Evolutionary conservation across 2,797 vertebrate genomes (phyloP).

Genomic region (Oophaga sylvatica): DNA sequence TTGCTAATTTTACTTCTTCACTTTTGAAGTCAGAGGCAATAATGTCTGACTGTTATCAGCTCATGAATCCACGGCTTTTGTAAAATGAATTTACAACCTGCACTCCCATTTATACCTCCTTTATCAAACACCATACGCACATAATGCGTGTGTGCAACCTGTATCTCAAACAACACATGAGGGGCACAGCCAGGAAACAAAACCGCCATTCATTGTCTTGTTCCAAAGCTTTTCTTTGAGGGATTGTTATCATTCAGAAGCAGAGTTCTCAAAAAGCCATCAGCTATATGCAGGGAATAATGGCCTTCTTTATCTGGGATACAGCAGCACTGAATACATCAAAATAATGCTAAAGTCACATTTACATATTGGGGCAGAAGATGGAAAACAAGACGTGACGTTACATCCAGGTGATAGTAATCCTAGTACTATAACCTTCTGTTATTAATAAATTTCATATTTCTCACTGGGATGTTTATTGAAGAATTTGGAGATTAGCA

Average conservation of each 20-base stretch:
- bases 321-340: slow-evolving; percentile 16
- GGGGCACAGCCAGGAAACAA: slow-evolving; percentile 33
- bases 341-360: slow-evolving; percentile 20
- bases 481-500: not conserved
- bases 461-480: not conserved
- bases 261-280: slow-evolving; percentile 40
- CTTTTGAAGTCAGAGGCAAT: not conserved
- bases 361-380: slow-evolving; percentile 9
- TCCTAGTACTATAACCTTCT: not conserved
- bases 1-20: not conserved
- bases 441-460: not conserved
- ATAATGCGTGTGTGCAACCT: slow-evolving; percentile 28
- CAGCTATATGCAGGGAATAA: slow-evolving; percentile 18
- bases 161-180: slow-evolving; percentile 53
- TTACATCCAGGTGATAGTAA: not conserved
- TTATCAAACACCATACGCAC: slow-evolving; percentile 39
- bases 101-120: slow-evolving; percentile 23
- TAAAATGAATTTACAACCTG: slow-evolving; percentile 28
- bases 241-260: slow-evolving; percentile 53
- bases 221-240: slow-evolving; percentile 54
- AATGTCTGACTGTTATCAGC: slow-evolving; percentile 21
- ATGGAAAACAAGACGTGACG: not conserved
- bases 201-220: slow-evolving; percentile 43
- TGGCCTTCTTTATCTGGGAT: slow-evolving; percentile 41
- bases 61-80: not conserved